Conservation (phyloP, 2,797 vertebrate species). For the Oceanodroma leucorhoa region DNA sequence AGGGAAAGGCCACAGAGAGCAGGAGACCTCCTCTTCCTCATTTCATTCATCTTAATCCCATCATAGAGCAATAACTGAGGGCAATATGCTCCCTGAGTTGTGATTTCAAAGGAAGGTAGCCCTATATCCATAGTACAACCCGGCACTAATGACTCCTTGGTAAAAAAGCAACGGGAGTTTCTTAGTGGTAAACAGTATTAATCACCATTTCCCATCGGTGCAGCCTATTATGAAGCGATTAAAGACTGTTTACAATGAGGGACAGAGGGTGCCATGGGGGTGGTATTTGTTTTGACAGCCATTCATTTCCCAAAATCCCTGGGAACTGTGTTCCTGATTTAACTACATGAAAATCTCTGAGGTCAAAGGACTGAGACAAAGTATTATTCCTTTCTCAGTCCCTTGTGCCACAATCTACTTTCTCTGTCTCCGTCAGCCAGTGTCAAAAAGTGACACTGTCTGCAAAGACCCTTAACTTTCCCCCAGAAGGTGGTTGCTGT, state of each 20-base stretch:
- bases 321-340: constrained; percentile 59
- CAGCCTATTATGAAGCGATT: constrained; percentile 45
- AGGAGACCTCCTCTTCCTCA: background rate
- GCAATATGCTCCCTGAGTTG: background rate
- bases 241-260: constrained; percentile 55
- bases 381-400: constrained; percentile 20
- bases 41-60: background rate
- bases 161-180: constrained; percentile 12
- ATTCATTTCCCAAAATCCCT: constrained; percentile 56
- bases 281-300: constrained; percentile 48
- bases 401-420: background rate
- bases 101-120: background rate
- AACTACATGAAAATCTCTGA: constrained; percentile 51
- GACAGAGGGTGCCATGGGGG: background rate
- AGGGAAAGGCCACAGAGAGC: background rate
- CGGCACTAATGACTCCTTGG: background rate
- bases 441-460: background rate
- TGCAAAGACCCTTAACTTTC: background rate
- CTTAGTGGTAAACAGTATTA: constrained; percentile 42
- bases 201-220: constrained; percentile 26
- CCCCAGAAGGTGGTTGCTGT: background rate
- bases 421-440: background rate
- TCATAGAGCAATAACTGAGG: background rate
- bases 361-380: background rate
- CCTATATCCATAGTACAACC: background rate